Evolutionary conservation across 2,113 vertebrate species (phyloP).

Genomic region (Hypocryptadius cinnamomeus): DNA sequence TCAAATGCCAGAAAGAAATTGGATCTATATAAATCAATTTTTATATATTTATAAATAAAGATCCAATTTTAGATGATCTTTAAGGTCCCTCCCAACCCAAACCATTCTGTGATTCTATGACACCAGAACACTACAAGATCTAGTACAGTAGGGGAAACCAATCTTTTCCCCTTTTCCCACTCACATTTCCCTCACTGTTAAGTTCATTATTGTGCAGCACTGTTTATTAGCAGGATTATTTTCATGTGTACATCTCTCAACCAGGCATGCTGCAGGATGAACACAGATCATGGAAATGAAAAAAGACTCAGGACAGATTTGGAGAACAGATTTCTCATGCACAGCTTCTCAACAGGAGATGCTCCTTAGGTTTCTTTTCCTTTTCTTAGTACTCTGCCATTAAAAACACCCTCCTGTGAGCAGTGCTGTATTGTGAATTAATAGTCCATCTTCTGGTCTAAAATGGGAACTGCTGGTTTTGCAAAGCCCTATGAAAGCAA

Average conservation of each 20-base stretch:
- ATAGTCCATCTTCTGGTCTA: background rate
- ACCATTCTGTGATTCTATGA: background rate
- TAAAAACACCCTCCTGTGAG: background rate
- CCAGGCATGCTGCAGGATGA: background rate
- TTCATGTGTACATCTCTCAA: background rate
- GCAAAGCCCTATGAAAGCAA: background rate
- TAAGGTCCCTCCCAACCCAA: background rate
- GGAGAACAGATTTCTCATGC: background rate
- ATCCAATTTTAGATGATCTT: background rate
- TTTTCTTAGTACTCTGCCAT: background rate
- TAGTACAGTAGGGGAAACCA: background rate
- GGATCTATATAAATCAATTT: background rate
- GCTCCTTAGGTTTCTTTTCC: background rate
- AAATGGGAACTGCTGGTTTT: background rate
- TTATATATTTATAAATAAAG: background rate
- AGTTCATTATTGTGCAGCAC: background rate
- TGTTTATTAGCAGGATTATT: background rate
- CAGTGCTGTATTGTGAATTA: background rate
- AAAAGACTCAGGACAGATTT: background rate
- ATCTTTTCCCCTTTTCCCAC: background rate
- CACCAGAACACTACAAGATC: background rate
- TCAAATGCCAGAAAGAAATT: background rate
- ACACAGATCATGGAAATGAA: background rate
- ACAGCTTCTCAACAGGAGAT: background rate
- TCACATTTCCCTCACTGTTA: background rate